Base-by-base conservation (phyloP, 2,113 vertebrate genomes). In the Podilymbus podiceps region DNA sequence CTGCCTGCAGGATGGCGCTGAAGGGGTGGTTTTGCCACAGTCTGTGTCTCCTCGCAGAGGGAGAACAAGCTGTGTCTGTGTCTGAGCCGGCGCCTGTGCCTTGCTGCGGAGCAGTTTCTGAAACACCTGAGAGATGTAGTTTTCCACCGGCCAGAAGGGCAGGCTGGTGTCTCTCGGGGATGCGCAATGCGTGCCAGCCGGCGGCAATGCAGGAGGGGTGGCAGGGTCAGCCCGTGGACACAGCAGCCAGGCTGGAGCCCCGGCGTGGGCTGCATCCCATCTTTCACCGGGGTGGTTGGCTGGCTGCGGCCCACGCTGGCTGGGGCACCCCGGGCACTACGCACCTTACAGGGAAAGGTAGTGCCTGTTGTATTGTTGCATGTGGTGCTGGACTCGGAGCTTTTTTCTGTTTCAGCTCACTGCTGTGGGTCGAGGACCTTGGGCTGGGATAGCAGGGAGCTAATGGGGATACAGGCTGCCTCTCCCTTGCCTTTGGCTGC, bases 341-440 rank as follows among this genome's bases (percentile, higher is more conserved):
- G 0, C 18, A 11, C 25, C 20, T 35, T 64, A n/a, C 0, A 0
- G 35, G 16, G 20, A 35, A 67, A 53, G 27, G 19, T 19, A 33
- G 24, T 10, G 12, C 46, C 42, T 47, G 8, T 33, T 69, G 20
- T 35, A 16, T 42, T 33, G 53, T 42, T 85, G 27, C 16, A 17
- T 46, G 18, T 33, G 2, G 1, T n/a, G 33, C 71, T 71, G 56
- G 60, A 58, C 30, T 47, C 50, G 47, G 52, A 55, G 30, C 27
- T 63, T 30, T 62, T 33, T 90, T 47, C 38, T 62, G 21, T 35
- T n/a, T 85, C 52, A 35, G 12, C 28, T 74, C 14, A 47, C 33
- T 53, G 62, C 56, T 73, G 16, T 14, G 15, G 28, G 13, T 47
- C 4, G 33, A 28, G 35, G 30, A 77, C 6, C 13, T 47, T 13